Evolutionary conservation across 2,797 vertebrate species (phyloP).

Genomic region (Scomberomorus guttatus): DNA sequence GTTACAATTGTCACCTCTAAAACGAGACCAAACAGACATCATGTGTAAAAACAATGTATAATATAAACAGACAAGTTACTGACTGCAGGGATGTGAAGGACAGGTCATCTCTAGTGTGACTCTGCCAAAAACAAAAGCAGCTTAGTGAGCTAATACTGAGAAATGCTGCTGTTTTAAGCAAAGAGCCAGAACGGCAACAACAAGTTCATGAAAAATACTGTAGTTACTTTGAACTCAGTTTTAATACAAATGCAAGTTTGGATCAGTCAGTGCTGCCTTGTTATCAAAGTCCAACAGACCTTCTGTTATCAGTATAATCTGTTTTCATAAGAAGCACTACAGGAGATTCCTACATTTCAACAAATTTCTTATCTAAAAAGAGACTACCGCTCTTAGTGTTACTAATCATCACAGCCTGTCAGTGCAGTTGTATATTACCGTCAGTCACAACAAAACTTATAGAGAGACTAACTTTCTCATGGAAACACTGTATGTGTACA

Average conservation of each 20-base stretch:
- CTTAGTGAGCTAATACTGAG: background rate
- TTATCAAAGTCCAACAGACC: slow-evolving; percentile 67
- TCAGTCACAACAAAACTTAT: background rate
- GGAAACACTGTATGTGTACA: background rate
- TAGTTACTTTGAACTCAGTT: background rate
- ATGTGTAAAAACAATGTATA: background rate
- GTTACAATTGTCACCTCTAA: background rate
- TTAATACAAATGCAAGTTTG: slow-evolving; percentile 1
- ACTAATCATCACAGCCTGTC: background rate
- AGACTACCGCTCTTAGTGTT: background rate
- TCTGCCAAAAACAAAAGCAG: slow-evolving; percentile 3
- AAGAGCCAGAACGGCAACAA: background rate
- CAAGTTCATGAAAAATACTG: background rate
- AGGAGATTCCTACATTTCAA: slow-evolving; percentile 40
- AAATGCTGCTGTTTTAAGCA: background rate
- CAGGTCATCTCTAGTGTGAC: background rate
- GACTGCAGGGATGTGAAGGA: background rate
- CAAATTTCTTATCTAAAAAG: slow-evolving; percentile 26
- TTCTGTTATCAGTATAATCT: slow-evolving; percentile 49
- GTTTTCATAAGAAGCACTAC: slow-evolving; percentile 42
- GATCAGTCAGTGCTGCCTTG: slow-evolving; percentile 18
- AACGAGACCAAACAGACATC: background rate
- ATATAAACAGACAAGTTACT: background rate
- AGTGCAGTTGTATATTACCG: background rate
- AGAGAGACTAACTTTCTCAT: background rate